Conservation (phyloP, 2,888 invertebrate genomes). For the Synergus laeviventris region DNA sequence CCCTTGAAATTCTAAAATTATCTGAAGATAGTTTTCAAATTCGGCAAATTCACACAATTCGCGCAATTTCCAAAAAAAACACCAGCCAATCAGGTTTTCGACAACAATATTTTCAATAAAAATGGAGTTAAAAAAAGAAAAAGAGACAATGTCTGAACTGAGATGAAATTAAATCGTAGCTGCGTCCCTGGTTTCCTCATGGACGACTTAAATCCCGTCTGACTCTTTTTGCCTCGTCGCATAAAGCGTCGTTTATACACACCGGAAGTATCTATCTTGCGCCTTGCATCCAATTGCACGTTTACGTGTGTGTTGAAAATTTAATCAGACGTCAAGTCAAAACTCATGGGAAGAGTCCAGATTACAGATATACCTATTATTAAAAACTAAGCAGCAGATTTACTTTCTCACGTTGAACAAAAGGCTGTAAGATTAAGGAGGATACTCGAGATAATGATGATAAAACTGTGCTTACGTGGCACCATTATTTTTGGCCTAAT, state of each 20-base stretch:
- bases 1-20: no score
- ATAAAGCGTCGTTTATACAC: conserved; percentile 25
- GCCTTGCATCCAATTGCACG: conserved; percentile 26
- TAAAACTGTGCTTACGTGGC: background rate
- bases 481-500: background rate
- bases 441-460: conserved; percentile 18
- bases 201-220: conserved; percentile 8
- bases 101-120: no score
- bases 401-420: conserved; percentile 33
- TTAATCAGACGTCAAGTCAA: conserved; percentile 35
- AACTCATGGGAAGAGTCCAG: conserved; percentile 30
- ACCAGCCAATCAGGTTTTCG: no score
- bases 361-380: background rate
- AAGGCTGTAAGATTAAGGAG: conserved; percentile 11
- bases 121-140: background rate
- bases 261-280: conserved; percentile 36
- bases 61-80: background rate
- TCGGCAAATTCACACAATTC: no score
- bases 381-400: background rate
- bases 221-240: conserved; percentile 28
- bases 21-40: no score
- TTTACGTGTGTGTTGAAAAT: conserved; percentile 33
- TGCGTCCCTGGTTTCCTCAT: conserved; percentile 30
- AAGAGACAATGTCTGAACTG: background rate
- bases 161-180: background rate